Percentiles rank a stretch among this genome's conserved stretches.
Conservation (phyloP, 2,888 invertebrate species). For the Cryptosula pallasiana region DNA sequence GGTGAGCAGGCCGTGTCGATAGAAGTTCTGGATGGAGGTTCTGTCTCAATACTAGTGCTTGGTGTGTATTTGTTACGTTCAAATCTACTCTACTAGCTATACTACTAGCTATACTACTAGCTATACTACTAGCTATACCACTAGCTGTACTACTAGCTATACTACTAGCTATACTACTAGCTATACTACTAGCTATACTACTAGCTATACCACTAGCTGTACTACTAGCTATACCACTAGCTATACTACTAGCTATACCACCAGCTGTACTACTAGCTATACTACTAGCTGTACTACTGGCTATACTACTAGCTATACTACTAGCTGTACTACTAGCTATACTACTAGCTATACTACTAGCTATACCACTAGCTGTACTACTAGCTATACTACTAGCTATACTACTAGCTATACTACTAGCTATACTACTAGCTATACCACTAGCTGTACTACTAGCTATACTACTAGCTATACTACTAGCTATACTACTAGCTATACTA, state of each 20-base stretch:
- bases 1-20: slow-evolving; percentile 70
- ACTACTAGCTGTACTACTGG: too few species aligned
- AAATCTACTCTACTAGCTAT: not conserved
- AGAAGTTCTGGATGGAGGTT: slow-evolving; percentile 58
- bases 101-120: not conserved
- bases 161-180: not conserved
- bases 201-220: not conserved
- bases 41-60: slow-evolving; percentile 27
- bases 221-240: not conserved
- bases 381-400: too few species aligned
- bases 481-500: too few species aligned
- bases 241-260: not conserved
- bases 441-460: too few species aligned
- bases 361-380: too few species aligned
- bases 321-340: too few species aligned
- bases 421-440: too few species aligned
- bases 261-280: too few species aligned
- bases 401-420: too few species aligned
- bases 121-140: not conserved
- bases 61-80: not conserved
- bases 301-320: too few species aligned
- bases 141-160: not conserved
- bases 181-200: not conserved
- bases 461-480: too few species aligned
- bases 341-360: too few species aligned